Evolutionary conservation across 2,888 invertebrate species (phyloP), one percentile per base, ranked within the genome.

Genomic region (Caenorhabditis macrosperma): DNA sequence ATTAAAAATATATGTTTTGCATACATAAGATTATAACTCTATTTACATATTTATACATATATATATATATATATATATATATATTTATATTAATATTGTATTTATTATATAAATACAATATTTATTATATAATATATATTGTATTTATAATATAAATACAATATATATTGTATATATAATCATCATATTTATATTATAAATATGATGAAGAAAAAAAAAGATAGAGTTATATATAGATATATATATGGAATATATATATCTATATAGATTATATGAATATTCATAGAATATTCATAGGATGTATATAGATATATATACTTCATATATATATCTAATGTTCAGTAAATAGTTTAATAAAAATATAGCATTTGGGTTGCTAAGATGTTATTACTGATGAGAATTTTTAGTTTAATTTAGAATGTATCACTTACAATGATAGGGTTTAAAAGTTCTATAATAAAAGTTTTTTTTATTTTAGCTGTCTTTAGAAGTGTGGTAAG

Each of bases 371-470:
- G 84, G 85, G 82, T 69, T 79, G 78, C 68, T 83, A 83, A 82
- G 82, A 83, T 78, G 60, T 71, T 46, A 64, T 78, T 80, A 77
- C 69, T 82, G 80, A 77, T 33, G 44, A n/a, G 80, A 82, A 84
- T 82, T 82, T 85, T 80, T 85, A 85, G 82, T 85, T 85, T 85
- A 85, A 75, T 74, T 60, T 80, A 85, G 85, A 84, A 85, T 83
- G 67, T 64, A 72, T 84, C 80, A 85, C 78, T 85, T 85, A 84
- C 84, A 85, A 81, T 85, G 80, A 84, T 61, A 63, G 76, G 85
- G 85, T 81, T 82, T 79, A 79, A 82, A 81, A 78, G n/a, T 84
- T 81, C 81, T 86, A 64, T 85, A 57, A 66, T 83, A 17, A 79
- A 77, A 35, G 24, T 82, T n/a, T 81, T 82, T 78, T 80, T 84